These are phyloP conservation scores for Caenorhabditis zanzibari DNA, from an alignment of 2,888 invertebrate species.

Conservation along the genomic window DNA sequence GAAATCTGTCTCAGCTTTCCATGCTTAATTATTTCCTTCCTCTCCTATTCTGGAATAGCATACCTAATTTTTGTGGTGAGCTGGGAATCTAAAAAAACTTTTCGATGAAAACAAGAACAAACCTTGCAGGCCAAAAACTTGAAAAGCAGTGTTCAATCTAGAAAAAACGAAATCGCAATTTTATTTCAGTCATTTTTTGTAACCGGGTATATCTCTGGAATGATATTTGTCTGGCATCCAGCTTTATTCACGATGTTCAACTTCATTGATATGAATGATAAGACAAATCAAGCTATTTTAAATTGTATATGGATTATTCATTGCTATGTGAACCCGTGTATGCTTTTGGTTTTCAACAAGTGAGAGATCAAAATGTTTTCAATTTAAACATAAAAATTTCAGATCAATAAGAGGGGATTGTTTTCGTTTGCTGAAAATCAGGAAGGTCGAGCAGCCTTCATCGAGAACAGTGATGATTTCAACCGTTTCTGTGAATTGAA, in stretches of 20 bases:
- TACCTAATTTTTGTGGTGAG: constrained; percentile 15
- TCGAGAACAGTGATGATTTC: constrained; percentile 18
- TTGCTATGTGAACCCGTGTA: constrained; percentile 22
- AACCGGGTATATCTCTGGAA: constrained; percentile 5
- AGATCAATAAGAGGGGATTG: constrained; percentile 21
- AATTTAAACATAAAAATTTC: too few relatives aligned
- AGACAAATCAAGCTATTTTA: not conserved
- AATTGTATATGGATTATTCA: constrained; percentile 14
- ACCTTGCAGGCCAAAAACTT: constrained; percentile 29
- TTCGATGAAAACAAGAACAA: too few relatives aligned
- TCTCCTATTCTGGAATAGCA: constrained; percentile 28
- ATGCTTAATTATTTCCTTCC: constrained; percentile 29
- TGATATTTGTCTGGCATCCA: constrained; percentile 34
- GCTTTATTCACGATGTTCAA: constrained; percentile 13
- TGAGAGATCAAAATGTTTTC: not conserved
- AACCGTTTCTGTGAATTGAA: not conserved
- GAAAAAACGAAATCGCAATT: constrained; percentile 37
- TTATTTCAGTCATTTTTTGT: constrained; percentile 20
- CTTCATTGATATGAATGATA: constrained; percentile 13
- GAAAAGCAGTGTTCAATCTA: constrained; percentile 17
- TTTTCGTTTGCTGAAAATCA: not conserved
- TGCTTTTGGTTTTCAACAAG: constrained; percentile 33
- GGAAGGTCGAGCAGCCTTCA: not conserved
- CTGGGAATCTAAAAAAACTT: not conserved
- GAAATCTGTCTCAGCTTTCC: constrained; percentile 40